Evolutionary conservation across 2,888 invertebrate species (phyloP), one percentile per base, ranked within the genome.

Genomic region (Caenorhabditis auriculariae): DNA sequence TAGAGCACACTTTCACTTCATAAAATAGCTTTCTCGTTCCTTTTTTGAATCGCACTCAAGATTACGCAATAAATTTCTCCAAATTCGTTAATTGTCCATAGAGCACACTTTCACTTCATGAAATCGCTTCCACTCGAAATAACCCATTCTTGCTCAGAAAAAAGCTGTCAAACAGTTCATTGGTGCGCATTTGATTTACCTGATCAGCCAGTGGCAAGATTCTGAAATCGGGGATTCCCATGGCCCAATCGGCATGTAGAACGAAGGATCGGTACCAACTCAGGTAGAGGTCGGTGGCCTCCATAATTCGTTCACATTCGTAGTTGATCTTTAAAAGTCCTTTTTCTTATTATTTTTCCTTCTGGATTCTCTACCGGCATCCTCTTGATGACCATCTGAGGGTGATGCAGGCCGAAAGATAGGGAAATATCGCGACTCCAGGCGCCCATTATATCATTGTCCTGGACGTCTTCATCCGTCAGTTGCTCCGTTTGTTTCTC

Each of bases 191-290:
- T 12, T 23, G 27, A 41, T 19, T 15, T 42, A 67, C 69, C 57
- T 69, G 74, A 51, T 74, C 74, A 28, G 58, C 48, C 6, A 67
- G 60, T 7, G 69, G 61, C 2, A 74, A 54, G 4, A 58, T 50
- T 17, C 69, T 63, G 45, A 74, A 74, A 21, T 72, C 72, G 1
- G 72, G 66, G 19, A 74, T 72, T 23, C 70, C 67, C 64, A 72
- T 69, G 23, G 72, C 72, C 74, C 74, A 74, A 27, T 74, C 74
- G 42, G 74, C 72, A 17, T 69, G 64, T 17, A 72, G 68, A 1
- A 74, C 69, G 50, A 74, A 74, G 4, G 69, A 62, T n/a, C 74
- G 55, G 51, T 72, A 74, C 72, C 72, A 74, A 21, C 58, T 56
- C 3, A 59, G 43, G 46, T 69, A 71, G 43, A 74, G 50, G 45